Evolutionary conservation across 2,888 invertebrate species (phyloP).

Genomic region (Epinotia ramella): DNA sequence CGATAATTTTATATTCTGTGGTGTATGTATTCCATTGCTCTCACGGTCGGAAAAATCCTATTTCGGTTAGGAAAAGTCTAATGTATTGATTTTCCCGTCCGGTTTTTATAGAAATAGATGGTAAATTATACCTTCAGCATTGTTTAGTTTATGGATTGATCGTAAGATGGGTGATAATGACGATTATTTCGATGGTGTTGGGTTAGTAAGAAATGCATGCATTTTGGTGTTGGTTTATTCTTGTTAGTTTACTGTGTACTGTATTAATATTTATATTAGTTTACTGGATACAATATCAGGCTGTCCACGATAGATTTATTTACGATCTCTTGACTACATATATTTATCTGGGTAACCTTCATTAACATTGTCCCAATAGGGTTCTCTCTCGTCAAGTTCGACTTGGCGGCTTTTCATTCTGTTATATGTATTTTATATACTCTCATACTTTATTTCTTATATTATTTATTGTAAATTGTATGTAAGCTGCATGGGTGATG

Average conservation of each 20-base stretch:
- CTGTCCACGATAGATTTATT: background rate
- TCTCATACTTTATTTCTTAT: background rate
- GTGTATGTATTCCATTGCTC: conserved; percentile 11
- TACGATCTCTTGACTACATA: background rate
- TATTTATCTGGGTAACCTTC: conserved; percentile 1
- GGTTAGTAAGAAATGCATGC: conserved; percentile 73
- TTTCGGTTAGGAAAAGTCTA: conserved; percentile 17
- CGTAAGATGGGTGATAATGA: conserved; percentile 75
- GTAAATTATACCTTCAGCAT: conserved; percentile 42
- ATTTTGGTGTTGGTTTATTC: conserved; percentile 45
- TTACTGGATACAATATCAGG: background rate
- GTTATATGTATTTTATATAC: background rate
- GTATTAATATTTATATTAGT: conserved; percentile 26
- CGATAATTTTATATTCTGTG: conserved; percentile 10
- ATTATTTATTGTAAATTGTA: background rate
- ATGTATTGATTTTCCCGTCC: conserved; percentile 26
- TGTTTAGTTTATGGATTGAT: conserved; percentile 41
- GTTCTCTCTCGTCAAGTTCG: background rate
- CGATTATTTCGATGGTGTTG: conserved; percentile 80
- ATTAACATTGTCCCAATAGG: background rate
- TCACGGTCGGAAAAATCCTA: conserved; percentile 18
- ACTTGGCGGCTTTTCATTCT: background rate
- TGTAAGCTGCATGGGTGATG: background rate
- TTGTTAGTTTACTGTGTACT: conserved; percentile 30
- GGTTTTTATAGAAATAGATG: conserved; percentile 39